Evolutionary conservation across 2,888 invertebrate species (phyloP), one percentile per base, ranked within the genome.

Genomic region (Labia minor): DNA sequence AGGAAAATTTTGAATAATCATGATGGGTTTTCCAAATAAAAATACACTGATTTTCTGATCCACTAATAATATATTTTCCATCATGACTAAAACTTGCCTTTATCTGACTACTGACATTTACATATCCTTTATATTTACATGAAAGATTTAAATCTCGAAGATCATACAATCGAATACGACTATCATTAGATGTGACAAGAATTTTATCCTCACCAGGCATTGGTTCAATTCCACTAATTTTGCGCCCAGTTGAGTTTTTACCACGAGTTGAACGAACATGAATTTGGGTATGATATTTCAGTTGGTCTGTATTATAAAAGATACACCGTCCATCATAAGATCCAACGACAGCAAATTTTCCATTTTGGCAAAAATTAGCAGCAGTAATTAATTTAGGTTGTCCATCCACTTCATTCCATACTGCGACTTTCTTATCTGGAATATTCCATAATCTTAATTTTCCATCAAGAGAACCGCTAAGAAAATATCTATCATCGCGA

Each of bases 401-500:
- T n/a, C 95, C 94, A 77, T 92, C 92, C 0, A 95, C 89, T 80
- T 97, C 97, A 78, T 94, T 97, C 96, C 97, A 98, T 6, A 96
- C 87, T 0, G 95, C 95, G 6, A 84, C 85, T 79, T 96, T 96
- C 77, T 99, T 99, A 76, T 99, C 98, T 0, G 98, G 97, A 75
- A 99, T 99, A 78, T 98, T 96, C 99, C 99, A 99, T 6, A 99
- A 80, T n/a, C 99, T 82, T 65, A 99, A 81, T 79, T 98, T 99
- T 1, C 99, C 98, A 78, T 99, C 99, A 63, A 99, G 80, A 19
- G 96, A 96, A 16, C 99, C 99, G 68, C 96, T 97, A 37, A 99
- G 81, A 79, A 99, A 99, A 63, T 70, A 88, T 21, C 91, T 79
- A 76, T 92, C 92, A 73, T 92, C 92, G 67, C 90, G 82, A 1